Base-by-base conservation (phyloP, 2,888 invertebrate genomes). In the Sarcophaga rosellei region DNA sequence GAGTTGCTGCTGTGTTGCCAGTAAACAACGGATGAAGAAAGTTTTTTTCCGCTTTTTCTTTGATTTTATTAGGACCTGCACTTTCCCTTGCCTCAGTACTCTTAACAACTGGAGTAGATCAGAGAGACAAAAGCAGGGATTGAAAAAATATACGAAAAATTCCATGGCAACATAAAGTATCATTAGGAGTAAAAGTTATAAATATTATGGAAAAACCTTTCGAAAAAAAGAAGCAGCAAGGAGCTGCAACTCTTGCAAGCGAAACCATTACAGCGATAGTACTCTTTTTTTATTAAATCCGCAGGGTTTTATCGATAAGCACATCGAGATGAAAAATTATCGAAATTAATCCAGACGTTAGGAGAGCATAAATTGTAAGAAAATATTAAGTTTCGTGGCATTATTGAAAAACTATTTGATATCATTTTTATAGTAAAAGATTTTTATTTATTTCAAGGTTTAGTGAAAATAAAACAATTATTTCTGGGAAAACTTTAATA, bases 151-250 rank as follows among this genome's bases (percentile, higher is more conserved):
- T 21, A 47, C 15, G 10, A 15, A 63, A 35, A 80, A 72, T 61
- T 53, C 20, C 44, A 23, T 65, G 61, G 6, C 59, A 69, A 65
- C 75, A 80, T 75, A 70, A 75, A 75, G 35, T 53, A 80, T 80
- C 79, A 75, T 84, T 80, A 66, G 35, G 61, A 80, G 70, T 15
- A 65, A 76, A 75, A 80, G 75, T 84, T 84, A 70, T 80, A 80
- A 84, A 84, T 80, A 53, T 76, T 84, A 61, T 57, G 35, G 20
- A 76, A 61, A 74, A 44, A 44, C 4, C 20, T 45, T 75, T 63
- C 8, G 8, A 8, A 3, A n/a, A 20, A 44, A 20, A 8, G 15
- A 61, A 4, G 2, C 35, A 4, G 1, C 35, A 15, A 17, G 8
- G 21, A 45, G 21, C 20, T 47, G n/a, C 45, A 35, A 69, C 35